Evolutionary conservation across 2,888 invertebrate species (phyloP), one percentile per base, ranked within the genome.

Genomic region (Actias luna): DNA sequence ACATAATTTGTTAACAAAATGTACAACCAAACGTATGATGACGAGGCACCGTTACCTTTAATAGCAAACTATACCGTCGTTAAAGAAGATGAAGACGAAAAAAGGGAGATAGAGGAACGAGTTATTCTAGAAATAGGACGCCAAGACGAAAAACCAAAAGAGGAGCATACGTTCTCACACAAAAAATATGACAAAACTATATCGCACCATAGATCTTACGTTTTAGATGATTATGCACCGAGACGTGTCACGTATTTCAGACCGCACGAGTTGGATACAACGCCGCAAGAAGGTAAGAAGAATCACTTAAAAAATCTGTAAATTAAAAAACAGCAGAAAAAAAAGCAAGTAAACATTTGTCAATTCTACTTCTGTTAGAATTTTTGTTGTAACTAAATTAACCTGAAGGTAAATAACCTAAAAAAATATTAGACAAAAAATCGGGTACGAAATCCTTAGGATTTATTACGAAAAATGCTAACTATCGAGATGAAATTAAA

Each of bases 131-230:
- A 93, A 80, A 93, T 93, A 68, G 93, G 93, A 5, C 78, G 89
- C 1, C 92, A 84, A 63, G 92, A 92, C n/a, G 92, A 93, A 1
- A 88, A 82, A 31, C 88, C 89, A 0, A 83, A 75, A 62, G 92
- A 92, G 67, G 92, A 92, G 66, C 82, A 80, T 12, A 92, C 92
- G 27, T 93, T 93, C 65, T 92, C 92, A 0, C 93, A 93, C 65
- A 93, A 93, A 76, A 93, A 93, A 68, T 93, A 93, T 62, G 93
- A 93, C 63, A 93, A 92, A 69, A 93, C 92, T 0, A 93, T 88
- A 67, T 88, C 92, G 0, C 92, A 93, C 67, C 92, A 89, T 64
- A 81, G 92, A 59, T 89, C 92, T 1, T 92, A 92, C 64, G 87
- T 92, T 63, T 69, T 92, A 50, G 91, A 92, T n/a, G 89, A 91